Conservation (phyloP, 2,888 invertebrate genomes). For the Seira sanloemensis region DNA sequence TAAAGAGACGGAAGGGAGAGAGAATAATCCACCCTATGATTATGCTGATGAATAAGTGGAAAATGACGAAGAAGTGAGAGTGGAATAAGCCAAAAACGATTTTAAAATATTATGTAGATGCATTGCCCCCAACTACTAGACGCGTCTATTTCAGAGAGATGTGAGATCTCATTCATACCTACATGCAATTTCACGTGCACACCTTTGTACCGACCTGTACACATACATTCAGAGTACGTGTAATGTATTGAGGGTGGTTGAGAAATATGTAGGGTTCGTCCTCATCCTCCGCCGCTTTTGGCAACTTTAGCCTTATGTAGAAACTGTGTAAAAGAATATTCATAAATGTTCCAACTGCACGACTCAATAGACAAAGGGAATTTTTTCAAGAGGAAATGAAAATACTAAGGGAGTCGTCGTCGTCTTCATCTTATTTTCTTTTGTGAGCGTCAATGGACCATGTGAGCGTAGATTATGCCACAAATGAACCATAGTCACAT, state of each 20-base stretch:
- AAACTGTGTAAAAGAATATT: constrained; percentile 21
- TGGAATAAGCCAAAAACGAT: background rate
- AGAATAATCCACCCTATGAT: constrained; percentile 44
- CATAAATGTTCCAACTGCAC: constrained; percentile 51
- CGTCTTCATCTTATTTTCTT: constrained; percentile 21
- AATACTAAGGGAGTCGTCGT: constrained; percentile 35
- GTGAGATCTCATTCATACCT: no score
- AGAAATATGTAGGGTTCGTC: background rate
- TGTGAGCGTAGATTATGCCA: constrained; percentile 58
- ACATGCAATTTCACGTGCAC: no score
- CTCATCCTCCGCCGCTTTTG: no score
- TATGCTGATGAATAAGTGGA: constrained; percentile 53
- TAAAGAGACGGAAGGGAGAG: constrained; percentile 37
- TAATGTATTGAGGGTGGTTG: background rate
- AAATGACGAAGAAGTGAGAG: constrained; percentile 25
- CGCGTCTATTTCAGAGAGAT: no score
- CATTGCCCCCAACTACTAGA: no score
- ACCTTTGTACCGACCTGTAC: no score
- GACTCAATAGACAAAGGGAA: constrained; percentile 59
- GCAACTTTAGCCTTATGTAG: no score
- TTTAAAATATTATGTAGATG: background rate
- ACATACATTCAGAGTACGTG: no score
- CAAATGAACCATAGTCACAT: constrained; percentile 60
- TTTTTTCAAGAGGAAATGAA: constrained; percentile 19
- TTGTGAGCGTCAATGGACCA: constrained; percentile 43